Percentiles rank a stretch among this genome's conserved stretches.
Conservation (phyloP, 1,140 invertebrate genomes). For the Drosophila busckii region DNA sequence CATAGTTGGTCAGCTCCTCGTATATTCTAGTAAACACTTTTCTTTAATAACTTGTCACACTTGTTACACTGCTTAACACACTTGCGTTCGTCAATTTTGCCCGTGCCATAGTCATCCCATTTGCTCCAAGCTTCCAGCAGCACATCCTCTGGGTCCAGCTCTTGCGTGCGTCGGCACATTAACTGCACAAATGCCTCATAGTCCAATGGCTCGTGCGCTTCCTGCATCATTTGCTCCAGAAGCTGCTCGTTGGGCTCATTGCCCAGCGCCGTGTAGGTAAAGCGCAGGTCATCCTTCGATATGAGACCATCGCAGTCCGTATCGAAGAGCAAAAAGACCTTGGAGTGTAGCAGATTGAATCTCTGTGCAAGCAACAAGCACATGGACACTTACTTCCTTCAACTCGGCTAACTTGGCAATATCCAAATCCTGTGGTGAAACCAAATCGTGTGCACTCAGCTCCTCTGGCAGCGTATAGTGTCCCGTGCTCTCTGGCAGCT, state of each 20-base stretch:
- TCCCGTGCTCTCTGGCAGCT: slow-evolving; percentile 72
- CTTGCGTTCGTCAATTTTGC: slow-evolving; percentile 82
- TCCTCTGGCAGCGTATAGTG: slow-evolving; percentile 81
- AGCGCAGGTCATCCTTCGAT: slow-evolving; percentile 81
- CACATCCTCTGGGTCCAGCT: slow-evolving; percentile 82
- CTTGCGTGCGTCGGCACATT: slow-evolving; percentile 81
- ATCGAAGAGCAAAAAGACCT: slow-evolving; percentile 83
- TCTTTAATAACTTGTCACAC: too few relatives aligned
- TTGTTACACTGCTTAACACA: slow-evolving; percentile 51
- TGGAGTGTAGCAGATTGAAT: background rate
- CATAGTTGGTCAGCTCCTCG: slow-evolving; percentile 82
- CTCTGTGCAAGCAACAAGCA: background rate
- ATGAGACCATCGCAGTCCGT: slow-evolving; percentile 82
- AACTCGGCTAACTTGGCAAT: slow-evolving; percentile 81
- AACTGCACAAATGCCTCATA: slow-evolving; percentile 82
- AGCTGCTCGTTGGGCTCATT: slow-evolving; percentile 80
- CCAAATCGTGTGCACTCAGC: slow-evolving; percentile 77
- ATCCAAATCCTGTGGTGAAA: slow-evolving; percentile 80
- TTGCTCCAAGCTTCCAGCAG: slow-evolving; percentile 81
- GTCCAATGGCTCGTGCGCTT: slow-evolving; percentile 81
- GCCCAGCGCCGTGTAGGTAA: slow-evolving; percentile 81
- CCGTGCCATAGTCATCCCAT: slow-evolving; percentile 82
- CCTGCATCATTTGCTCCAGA: slow-evolving; percentile 81
- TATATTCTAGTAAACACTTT: slow-evolving; percentile 80
- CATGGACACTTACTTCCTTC: slow-evolving; percentile 79